phyloP scores from a whole-genome alignment of 2,797 vertebrate genomes.

The Sciurus vulgaris region DNA sequence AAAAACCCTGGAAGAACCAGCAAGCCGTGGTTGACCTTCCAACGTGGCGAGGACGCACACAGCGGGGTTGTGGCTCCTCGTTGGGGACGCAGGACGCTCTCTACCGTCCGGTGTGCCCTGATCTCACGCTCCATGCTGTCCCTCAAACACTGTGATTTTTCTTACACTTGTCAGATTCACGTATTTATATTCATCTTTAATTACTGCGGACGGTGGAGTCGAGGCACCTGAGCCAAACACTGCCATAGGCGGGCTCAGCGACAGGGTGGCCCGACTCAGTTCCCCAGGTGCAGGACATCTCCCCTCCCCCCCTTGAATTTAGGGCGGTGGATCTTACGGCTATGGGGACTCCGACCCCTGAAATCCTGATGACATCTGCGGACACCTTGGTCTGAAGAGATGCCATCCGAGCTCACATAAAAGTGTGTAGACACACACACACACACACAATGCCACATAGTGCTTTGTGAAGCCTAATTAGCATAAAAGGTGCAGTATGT shows the following conservation, averaged over 20 bases:
- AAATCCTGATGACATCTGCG: background rate
- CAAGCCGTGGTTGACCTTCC: background rate
- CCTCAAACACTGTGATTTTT: background rate
- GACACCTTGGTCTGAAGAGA: background rate
- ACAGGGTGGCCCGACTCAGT: background rate
- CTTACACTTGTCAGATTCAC: background rate
- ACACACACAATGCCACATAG: background rate
- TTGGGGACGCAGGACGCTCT: accelerated
- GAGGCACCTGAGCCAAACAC: background rate
- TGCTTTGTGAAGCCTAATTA: background rate
- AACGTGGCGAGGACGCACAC: background rate
- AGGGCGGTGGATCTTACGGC: background rate
- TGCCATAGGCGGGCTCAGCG: accelerated
- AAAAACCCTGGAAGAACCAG: background rate
- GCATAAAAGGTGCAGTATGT: background rate
- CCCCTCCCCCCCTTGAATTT: background rate
- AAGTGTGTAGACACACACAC: no score
- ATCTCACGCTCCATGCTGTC: accelerated
- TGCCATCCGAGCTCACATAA: background rate
- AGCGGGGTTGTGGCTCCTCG: background rate
- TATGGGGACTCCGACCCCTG: background rate
- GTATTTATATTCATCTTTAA: background rate
- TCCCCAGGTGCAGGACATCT: background rate
- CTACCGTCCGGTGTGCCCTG: accelerated
- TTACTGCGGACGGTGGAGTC: background rate